A percentile compares a stretch with the other conserved stretches of the same genome.
Conservation (phyloP, 2,113 vertebrate species). For the Leptobrachium leishanense region DNA sequence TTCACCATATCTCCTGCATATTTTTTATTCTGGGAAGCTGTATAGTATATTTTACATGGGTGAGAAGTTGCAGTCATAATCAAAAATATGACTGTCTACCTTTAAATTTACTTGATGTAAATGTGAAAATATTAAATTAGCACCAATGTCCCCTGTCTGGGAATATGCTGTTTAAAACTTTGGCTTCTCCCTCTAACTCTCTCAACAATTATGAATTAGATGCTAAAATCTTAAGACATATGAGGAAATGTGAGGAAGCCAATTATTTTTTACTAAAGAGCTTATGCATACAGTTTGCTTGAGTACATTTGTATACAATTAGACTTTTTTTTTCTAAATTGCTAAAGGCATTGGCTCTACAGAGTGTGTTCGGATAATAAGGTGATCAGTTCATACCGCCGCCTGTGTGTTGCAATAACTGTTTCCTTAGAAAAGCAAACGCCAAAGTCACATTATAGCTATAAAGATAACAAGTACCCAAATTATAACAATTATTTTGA, state of each 20-base stretch:
- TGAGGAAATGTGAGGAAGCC: slow-evolving; percentile 25
- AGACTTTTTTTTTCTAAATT: slow-evolving; percentile 25
- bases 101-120: neutral
- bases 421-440: slow-evolving; percentile 35
- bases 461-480: slow-evolving; percentile 18
- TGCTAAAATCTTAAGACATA: slow-evolving; percentile 25
- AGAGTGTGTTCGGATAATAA: slow-evolving; percentile 34
- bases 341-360: slow-evolving; percentile 33
- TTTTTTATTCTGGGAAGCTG: no score
- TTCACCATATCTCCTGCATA: no score
- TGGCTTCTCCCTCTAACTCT: slow-evolving; percentile 1
- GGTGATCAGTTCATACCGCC: slow-evolving; percentile 39
- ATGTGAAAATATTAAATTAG: neutral
- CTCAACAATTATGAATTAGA: slow-evolving; percentile 17
- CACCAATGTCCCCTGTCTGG: neutral
- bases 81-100: no score
- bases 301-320: slow-evolving; percentile 39
- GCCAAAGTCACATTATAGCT: neutral
- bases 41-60: no score
- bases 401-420: slow-evolving; percentile 22
- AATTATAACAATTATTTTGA: slow-evolving; percentile 36
- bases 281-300: slow-evolving; percentile 37
- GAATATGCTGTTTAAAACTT: neutral
- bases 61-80: no score
- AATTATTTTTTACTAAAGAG: slow-evolving; percentile 36